Base-by-base conservation (phyloP, 2,888 invertebrate genomes). In the Eristalis tenax region DNA sequence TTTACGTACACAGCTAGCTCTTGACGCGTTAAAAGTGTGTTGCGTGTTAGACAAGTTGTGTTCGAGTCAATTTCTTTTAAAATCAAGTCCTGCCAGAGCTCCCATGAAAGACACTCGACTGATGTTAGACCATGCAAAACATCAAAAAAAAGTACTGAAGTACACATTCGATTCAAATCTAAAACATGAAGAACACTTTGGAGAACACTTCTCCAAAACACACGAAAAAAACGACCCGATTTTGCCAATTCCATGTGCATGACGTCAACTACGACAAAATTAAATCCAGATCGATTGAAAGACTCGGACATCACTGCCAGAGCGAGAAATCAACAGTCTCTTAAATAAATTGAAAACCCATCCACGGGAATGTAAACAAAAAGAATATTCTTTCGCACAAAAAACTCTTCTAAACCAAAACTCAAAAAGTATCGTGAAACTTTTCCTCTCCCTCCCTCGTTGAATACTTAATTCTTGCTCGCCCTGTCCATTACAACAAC, bases 401-500 rank as follows among this genome's bases (percentile, higher is more conserved):
- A 40, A 61, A 61, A 70, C 69, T 71, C 40, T 35, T 68, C 18
- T 13, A 50, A 68, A 26, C 40, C n/a, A 40, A 71, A 61, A 26
- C 40, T 26, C 10, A n/a, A 63, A 32, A 40, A 75, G 61, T 65
- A 56, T 35, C 6, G 50, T 50, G 18, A 74, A 56, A 61, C 65
- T 65, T 75, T 65, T 65, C 32, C 32, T 26, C 26, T 26, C 26
- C 35, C 6, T n/a, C 10, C 40, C 18, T 10, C 40, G 64, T 32
- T 28, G 28, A 70, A 38, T 32, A 23, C 23, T 10, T 61, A 1
- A 38, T 70, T 70, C 22, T 18, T 28, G 18, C 18, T 23, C 15
- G 63, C 26, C 40, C 61, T 8, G 8, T 28, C 18, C 26, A 64
- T 66, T 56, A 74, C 57, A 69, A 61, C 71, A 56, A 69, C 69